These are phyloP conservation scores for Fistularia commersonii DNA, from an alignment of 2,797 vertebrate species.

Conservation along the genomic window DNA sequence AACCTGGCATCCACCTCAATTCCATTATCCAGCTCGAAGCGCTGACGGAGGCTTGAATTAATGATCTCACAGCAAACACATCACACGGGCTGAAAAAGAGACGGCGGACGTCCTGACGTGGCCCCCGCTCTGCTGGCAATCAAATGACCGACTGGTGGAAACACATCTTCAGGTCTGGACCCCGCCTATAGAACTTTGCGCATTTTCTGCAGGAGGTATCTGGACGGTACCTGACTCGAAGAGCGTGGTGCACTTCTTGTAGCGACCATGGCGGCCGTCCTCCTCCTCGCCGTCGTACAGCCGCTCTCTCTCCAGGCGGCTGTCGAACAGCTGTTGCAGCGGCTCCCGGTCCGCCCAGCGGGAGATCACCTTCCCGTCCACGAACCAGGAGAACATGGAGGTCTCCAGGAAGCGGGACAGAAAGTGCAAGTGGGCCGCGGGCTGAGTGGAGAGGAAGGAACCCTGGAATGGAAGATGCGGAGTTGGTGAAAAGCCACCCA, in stretches of 20 bases:
- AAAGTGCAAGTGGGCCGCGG: conserved; percentile 88
- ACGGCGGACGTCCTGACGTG: too few species aligned
- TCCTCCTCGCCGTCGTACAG: conserved; percentile 84
- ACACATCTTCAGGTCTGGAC: too few species aligned
- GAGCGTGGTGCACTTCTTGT: conserved; percentile 86
- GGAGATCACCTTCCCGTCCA: conserved; percentile 96
- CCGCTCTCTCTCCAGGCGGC: conserved; percentile 87
- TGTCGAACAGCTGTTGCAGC: conserved; percentile 90
- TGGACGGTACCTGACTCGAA: conserved; percentile 86
- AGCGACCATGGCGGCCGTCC: conserved; percentile 78
- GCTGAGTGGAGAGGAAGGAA: conserved; percentile 94
- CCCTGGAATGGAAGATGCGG: conserved; percentile 85
- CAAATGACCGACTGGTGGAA: too few species aligned
- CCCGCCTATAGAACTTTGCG: too few species aligned
- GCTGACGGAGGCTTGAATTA: conserved; percentile 1
- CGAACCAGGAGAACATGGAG: conserved; percentile 97
- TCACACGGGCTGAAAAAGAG: too few species aligned
- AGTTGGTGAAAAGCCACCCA: too few species aligned
- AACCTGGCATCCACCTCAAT: conserved; percentile 22
- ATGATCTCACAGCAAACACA: too few species aligned
- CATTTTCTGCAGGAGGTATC: too few species aligned
- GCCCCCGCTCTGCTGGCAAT: too few species aligned
- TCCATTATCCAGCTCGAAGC: conserved; percentile 11
- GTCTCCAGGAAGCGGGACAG: conserved; percentile 98
- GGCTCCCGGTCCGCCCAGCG: conserved; percentile 95